Conservation (phyloP, 2,888 invertebrate genomes). For the Octodonta nipae region DNA sequence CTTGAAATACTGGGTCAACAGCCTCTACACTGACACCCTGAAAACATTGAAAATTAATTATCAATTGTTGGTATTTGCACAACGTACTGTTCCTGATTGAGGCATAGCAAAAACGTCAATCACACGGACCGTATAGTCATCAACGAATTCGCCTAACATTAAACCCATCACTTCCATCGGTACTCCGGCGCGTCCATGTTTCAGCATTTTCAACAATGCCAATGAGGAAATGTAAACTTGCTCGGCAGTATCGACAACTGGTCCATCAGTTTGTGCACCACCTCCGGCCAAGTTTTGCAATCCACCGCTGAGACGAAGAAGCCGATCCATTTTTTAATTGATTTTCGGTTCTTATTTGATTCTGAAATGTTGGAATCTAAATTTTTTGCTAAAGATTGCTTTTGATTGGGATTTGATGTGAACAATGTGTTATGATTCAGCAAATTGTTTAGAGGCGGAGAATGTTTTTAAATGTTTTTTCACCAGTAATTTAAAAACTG, state of each 20-base stretch:
- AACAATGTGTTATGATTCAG: too few species aligned
- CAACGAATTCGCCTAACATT: constrained; percentile 93
- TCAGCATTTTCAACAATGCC: constrained; percentile 95
- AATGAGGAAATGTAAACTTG: constrained; percentile 94
- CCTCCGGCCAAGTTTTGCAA: constrained; percentile 81
- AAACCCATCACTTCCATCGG: constrained; percentile 99
- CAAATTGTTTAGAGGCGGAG: too few species aligned
- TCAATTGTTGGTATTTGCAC: too few species aligned
- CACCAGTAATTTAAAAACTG: too few species aligned
- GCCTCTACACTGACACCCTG: constrained; percentile 99
- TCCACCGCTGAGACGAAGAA: constrained; percentile 78
- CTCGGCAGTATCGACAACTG: constrained; percentile 98
- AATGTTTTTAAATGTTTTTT: too few species aligned
- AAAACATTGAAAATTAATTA: too few species aligned
- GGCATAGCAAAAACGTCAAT: constrained; percentile 99
- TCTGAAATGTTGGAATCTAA: too few species aligned
- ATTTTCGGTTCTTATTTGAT: too few species aligned
- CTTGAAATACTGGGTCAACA: constrained; percentile 98
- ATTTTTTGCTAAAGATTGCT: too few species aligned
- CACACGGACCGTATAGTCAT: constrained; percentile 97
- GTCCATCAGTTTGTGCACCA: constrained; percentile 89
- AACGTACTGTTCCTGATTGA: constrained; percentile 91
- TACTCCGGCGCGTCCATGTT: constrained; percentile 96
- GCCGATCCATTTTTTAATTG: constrained; percentile 89
- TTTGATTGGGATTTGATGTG: too few species aligned